Evolutionary conservation across 1,140 invertebrate genomes (phyloP), one percentile per base, ranked within the genome.

Genomic region (Pogonomyrmex barbatus): DNA sequence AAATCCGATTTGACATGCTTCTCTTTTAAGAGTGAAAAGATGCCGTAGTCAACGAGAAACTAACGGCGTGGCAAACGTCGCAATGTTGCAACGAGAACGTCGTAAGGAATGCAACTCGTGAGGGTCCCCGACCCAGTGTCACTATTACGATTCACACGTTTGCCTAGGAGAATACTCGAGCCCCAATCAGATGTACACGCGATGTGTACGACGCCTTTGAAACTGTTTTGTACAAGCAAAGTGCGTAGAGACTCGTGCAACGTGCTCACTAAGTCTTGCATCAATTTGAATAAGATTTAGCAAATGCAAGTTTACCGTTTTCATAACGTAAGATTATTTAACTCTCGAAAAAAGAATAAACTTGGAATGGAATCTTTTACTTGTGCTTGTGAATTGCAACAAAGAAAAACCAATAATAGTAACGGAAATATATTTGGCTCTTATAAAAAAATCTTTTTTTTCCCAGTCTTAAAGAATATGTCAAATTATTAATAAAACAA

Each of bases 41-140:
- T 0, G 2, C 30, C 63, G 9, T 4, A 70, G 2, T 87, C 2
- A 39, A 39, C 12, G 42, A 12, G 42, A 68, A 30, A 68, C n/a
- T 4, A 47, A 30, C 30, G 9, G 81, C 45, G 54, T 77, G 63
- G 17, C 47, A 63, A 60, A n/a, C 62, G 62, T 70, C n/a, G 24
- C 10, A 36, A 30, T 87, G 77, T 87, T 54, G 85, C 50, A 88
- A 88, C 30, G 24, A 54, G 63, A 70, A 42, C 47, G 8, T 77
- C 63, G 71, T 76, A 73, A 84, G 68, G 63, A 88, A 88, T 88
- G 87, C 78, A 83, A 76, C 62, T 58, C 33, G 54, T 85, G 52
- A 30, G 33, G 62, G 62, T 56, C 63, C 78, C 70, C 87, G 70
- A 88, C 87, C 86, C 47, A 84, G 68, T 88, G 42, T 87, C 62